phyloP scores from a whole-genome alignment of 2,888 invertebrate species.

The Drosophila macrospina region DNA sequence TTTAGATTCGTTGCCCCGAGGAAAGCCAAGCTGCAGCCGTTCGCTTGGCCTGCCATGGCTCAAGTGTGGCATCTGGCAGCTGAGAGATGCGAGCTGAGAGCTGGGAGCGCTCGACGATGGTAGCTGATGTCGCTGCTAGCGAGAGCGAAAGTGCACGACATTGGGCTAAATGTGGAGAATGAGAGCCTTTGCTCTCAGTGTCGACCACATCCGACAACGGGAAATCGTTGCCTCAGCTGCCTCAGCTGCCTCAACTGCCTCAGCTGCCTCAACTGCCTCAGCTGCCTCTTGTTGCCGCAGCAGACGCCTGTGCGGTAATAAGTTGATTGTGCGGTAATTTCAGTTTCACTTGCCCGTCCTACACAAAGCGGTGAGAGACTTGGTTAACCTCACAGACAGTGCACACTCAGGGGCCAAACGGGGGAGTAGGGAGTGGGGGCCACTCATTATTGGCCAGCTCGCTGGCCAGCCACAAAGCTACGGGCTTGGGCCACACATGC shows the following conservation, averaged over 20 bases:
- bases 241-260: slow-evolving; percentile 22
- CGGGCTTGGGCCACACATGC: slow-evolving; percentile 68
- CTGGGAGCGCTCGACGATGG: slow-evolving; percentile 21
- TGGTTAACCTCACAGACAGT: slow-evolving; percentile 23
- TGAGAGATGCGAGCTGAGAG: slow-evolving; percentile 30
- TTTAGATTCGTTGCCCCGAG: slow-evolving; percentile 38
- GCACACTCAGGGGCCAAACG: slow-evolving; percentile 4
- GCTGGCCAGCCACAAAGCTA: slow-evolving; percentile 44
- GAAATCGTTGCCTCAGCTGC: slow-evolving; percentile 69
- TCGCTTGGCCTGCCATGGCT: slow-evolving; percentile 70
- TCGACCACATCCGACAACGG: slow-evolving; percentile 72
- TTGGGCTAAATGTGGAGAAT: slow-evolving; percentile 40
- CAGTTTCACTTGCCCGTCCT: slow-evolving; percentile 75
- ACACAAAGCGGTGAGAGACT: slow-evolving; percentile 56
- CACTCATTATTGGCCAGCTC: slow-evolving; percentile 77
- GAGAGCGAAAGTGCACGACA: slow-evolving; percentile 82
- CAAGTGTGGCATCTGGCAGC: slow-evolving; percentile 52
- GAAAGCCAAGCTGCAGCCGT: slow-evolving; percentile 60
- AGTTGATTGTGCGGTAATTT: slow-evolving; percentile 83
- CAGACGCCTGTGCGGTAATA: slow-evolving; percentile 75
- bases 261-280: slow-evolving; percentile 11
- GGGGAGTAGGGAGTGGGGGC: slow-evolving; percentile 1
- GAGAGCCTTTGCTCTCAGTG: slow-evolving; percentile 56
- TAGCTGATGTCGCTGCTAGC: slow-evolving; percentile 50
- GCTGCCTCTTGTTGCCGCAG: slow-evolving; percentile 10